Conservation (phyloP, 2,888 invertebrate species). For the Steinernema scapterisci region DNA sequence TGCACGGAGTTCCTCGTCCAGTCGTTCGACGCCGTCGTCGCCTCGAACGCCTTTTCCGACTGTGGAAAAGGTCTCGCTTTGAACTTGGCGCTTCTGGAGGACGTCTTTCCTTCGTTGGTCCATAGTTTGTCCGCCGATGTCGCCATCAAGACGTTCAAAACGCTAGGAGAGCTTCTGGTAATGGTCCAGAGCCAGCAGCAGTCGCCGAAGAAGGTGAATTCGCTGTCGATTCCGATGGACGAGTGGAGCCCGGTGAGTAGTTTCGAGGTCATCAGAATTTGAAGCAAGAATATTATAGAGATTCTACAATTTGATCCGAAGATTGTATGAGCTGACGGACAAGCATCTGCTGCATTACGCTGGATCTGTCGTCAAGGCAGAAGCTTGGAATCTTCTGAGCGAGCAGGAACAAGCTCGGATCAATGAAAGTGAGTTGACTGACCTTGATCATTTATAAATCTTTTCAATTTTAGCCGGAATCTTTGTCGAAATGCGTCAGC, state of each 20-base stretch:
- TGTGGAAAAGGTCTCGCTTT: constrained; percentile 77
- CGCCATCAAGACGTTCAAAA: constrained; percentile 80
- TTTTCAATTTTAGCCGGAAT: constrained; percentile 62
- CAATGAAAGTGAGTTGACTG: constrained; percentile 61
- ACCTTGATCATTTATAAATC: background rate
- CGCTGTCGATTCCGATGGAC: constrained; percentile 46
- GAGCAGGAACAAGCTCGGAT: constrained; percentile 66
- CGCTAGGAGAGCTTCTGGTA: constrained; percentile 68
- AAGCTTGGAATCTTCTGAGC: constrained; percentile 64
- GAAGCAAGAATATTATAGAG: constrained; percentile 32
- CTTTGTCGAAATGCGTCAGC: constrained; percentile 68
- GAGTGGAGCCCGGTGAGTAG: constrained; percentile 55
- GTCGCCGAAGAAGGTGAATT: constrained; percentile 31
- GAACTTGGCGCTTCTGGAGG: constrained; percentile 79
- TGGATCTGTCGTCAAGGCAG: constrained; percentile 66
- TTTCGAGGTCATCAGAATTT: too few relatives aligned
- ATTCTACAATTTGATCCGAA: constrained; percentile 52
- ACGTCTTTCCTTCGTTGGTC: constrained; percentile 80
- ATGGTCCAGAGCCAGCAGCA: constrained; percentile 34
- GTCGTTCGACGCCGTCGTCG: constrained; percentile 79
- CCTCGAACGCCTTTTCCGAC: constrained; percentile 75
- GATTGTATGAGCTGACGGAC: constrained; percentile 73
- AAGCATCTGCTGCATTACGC: constrained; percentile 78
- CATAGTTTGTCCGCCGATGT: constrained; percentile 81
- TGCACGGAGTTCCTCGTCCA: constrained; percentile 81